Base-by-base conservation (phyloP, 2,888 invertebrate species). In the Serripes groenlandicus region DNA sequence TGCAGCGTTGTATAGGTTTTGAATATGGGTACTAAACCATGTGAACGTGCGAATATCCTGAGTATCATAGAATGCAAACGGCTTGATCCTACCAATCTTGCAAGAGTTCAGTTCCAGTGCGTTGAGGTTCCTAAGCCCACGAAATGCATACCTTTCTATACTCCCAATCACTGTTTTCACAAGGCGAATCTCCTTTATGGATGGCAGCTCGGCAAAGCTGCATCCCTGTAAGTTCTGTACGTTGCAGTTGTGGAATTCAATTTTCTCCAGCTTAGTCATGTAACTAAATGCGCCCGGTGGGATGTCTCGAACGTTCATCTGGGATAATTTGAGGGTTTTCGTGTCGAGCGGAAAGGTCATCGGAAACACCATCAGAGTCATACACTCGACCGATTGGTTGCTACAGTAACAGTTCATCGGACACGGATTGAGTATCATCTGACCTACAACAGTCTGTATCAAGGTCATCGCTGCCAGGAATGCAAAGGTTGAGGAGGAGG, bases 91-190 rank as follows among this genome's bases (percentile, higher is more conserved):
- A 0, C 81, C 81, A 26, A 85, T 81, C 32, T 79, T 60, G 34
- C 85, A 75, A 5, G 78, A 79, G 5, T 69, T 42, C 32, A 85
- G 70, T 35, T 70, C 71, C 28, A 85, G 56, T 18, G 58, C 34
- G 9, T 70, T 66, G 21, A 86, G 21, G 32, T 75, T 66, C 26
- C 35, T 58, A 18, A 86, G 66, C n/a, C 66, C 58, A n/a, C 69
- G 72, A 66, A 86, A 86, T 0, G 86, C 83, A 54, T 81, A 86
- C 28, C 83, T 81, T 66, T 81, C 81, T 32, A 86, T 72, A 37
- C 75, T 83, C 1, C 76, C 81, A 32, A 86, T 76, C 0, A 78
- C 78, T 21, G 81, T 75, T 64, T 83, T 83, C 15, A 83, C 74
- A 35, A 86, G 58, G 11, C 69, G 30, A 1, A 86, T 32, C 42